Conservation (phyloP, 2,113 vertebrate genomes). For the Alligator mississippiensis region DNA sequence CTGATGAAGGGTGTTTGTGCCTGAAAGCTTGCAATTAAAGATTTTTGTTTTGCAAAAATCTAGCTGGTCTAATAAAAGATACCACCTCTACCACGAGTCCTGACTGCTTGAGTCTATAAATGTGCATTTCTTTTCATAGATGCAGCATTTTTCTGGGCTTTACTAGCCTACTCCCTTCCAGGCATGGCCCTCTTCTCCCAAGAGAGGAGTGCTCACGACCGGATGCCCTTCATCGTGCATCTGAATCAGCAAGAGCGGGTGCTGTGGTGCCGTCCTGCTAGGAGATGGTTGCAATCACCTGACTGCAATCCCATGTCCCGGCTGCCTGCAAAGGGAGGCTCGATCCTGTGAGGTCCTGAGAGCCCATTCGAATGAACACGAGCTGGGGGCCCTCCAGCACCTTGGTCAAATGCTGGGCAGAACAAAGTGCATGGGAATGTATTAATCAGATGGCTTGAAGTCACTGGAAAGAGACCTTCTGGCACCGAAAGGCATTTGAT, state of each 20-base stretch:
- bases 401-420: neutral
- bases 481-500: rapidly evolving
- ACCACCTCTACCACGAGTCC: neutral
- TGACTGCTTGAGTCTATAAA: neutral
- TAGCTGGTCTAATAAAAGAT: too few relatives aligned
- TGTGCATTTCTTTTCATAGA: neutral
- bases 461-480: neutral
- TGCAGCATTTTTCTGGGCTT: neutral
- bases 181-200: neutral
- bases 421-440: neutral
- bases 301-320: neutral
- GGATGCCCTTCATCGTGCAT: neutral
- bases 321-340: too few relatives aligned
- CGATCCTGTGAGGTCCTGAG: neutral
- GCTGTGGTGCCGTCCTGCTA: neutral
- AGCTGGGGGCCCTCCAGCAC: rapidly evolving
- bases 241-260: neutral
- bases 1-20: too few relatives aligned
- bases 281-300: neutral
- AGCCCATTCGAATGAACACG: neutral
- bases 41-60: too few relatives aligned
- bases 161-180: neutral
- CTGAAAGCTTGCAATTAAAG: too few relatives aligned
- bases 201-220: neutral
- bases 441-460: neutral